Evolutionary conservation across 2,888 invertebrate species (phyloP), one percentile per base, ranked within the genome.

Genomic region (Sphaerophoria taeniata): DNA sequence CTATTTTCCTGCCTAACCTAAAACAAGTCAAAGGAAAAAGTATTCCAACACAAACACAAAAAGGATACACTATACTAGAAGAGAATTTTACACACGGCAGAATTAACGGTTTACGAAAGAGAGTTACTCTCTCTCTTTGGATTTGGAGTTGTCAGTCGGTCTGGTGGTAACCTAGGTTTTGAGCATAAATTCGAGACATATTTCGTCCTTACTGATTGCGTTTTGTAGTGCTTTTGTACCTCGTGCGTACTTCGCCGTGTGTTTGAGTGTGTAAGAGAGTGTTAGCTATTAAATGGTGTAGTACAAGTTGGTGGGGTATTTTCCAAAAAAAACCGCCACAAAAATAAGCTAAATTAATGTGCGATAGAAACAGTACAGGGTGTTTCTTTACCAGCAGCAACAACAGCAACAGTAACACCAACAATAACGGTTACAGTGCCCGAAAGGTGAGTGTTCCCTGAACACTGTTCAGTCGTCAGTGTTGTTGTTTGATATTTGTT

Each of bases 281-380:
- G 70, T 16, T 63, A 31, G 76, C 24, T 24, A 73, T 53, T 81
- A 72, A 81, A 85, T 81, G 81, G 75, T 76, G 75, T 75, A 72
- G 67, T 72, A 61, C 49, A 56, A 71, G 76, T 70, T 72, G 85
- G 85, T 77, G 80, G 72, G 49, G 24, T 24, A 24, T 24, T 24
- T 24, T 24, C 24, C 24, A 24, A 24, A 31, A 73, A 34, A 43
- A 69, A 81, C 76, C 81, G 63, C 81, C 76, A 82, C 86, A 67
- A 86, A 24, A 74, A 86, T 82, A 71, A 86, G 58, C 73, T 53
- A 74, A 89, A 88, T 92, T 92, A 90, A 95, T 95, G 95, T 95
- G 95, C 92, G 95, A 95, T 93, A 94, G 94, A 93, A 94, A 94
- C 92, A 94, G 94, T 92, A 94, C 94, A 90, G 95, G 95, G 91